Base-by-base conservation (phyloP, 30 jellyfish, hydroid and myxozoan genomes). In the Aurelia sp. region DNA sequence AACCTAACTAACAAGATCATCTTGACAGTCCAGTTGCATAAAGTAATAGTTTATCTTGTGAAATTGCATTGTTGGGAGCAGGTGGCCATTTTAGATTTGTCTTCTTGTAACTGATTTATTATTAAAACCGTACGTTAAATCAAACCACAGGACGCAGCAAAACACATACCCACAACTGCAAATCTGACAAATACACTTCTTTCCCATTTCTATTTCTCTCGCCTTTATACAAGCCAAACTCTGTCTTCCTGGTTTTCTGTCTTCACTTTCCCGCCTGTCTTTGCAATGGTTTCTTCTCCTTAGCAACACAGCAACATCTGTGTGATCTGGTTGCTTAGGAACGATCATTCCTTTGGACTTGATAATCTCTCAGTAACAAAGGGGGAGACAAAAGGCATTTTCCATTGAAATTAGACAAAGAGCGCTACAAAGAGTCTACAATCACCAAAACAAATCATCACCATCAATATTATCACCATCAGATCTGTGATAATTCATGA, bases 151-250 rank as follows among this genome's bases (percentile, higher is more conserved):
- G 50, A 15, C 11, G 64, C 24, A 41, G 67, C 63, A 38, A 31
- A 18, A 40, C 47, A 52, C 96, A 15, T 87, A 87, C 96, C 96
- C 96, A 69, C 96, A 87, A 68, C 84, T 87, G 90, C 96, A 87
- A 8, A 76, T 67, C 48, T 76, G 88, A 55, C 96, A 87, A 64
- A 87, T 87, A 33, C 96, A 87, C 40, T 87, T 66, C 82, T 69
- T 75, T 35, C 89, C 89, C 90, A 76, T 76, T 21, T 33, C 58
- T 21, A 48, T 22, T 10, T 16, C n/a, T 22, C 24, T n/a, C 10
- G 64, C 67, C 63, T 71, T 17, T 13, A 16, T 44, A 44, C 55
- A 9, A 44, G 13, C 55, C 55, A 44, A 44, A 44, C 1, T 12
- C 15, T 44, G 3, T 9, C 55, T 8, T 44, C 16, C 55, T 44